These are phyloP conservation scores for Myotis findleyi DNA, from an alignment of 2,797 vertebrate genomes.

Conservation along the genomic window DNA sequence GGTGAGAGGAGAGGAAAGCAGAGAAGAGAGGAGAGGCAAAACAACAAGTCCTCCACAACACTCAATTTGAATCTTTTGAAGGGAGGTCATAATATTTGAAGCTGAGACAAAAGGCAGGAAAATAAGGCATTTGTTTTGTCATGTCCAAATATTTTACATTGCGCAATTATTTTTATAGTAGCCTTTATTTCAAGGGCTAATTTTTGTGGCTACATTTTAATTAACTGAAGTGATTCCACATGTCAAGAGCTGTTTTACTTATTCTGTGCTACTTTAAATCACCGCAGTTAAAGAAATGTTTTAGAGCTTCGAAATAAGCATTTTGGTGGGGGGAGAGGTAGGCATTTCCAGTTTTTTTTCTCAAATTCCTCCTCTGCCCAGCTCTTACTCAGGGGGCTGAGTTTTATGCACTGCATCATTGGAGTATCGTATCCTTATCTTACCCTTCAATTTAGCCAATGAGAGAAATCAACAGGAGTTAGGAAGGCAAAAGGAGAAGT, in stretches of 20 bases:
- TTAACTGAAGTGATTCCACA: conserved; percentile 61
- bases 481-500: neutral
- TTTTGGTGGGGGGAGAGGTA: neutral
- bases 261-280: no score
- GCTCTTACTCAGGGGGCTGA: neutral
- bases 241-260: conserved; percentile 6
- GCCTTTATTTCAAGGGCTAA: neutral
- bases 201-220: conserved; percentile 50
- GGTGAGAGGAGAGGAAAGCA: neutral
- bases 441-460: neutral
- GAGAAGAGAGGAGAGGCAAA: neutral
- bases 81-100: neutral
- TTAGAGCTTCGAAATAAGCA: neutral
- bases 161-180: conserved; percentile 31
- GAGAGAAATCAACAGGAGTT: neutral
- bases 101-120: neutral
- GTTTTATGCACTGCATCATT: neutral
- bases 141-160: neutral
- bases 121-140: neutral
- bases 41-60: neutral
- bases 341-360: neutral
- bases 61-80: neutral
- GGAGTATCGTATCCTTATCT: neutral
- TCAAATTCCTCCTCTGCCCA: neutral
- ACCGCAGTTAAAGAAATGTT: neutral